Percentiles rank a stretch among this genome's conserved stretches.
phyloP scores from a whole-genome alignment of 2,797 vertebrate species.

The Sphenodon punctatus region DNA sequence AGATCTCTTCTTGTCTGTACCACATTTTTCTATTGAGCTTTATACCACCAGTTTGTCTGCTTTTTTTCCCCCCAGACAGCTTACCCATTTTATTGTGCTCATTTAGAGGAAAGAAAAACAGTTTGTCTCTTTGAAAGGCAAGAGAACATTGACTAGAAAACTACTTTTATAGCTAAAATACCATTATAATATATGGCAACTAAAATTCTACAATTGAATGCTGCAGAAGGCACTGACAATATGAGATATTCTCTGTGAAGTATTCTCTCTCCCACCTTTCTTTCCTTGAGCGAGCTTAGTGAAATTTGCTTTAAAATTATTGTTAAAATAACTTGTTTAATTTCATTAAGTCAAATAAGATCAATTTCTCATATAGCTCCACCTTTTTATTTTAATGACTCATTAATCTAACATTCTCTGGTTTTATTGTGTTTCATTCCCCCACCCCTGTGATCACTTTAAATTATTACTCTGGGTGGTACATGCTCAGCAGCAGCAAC shows the following conservation, averaged over 20 bases:
- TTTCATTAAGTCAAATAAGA: conserved; percentile 53
- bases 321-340: conserved; percentile 65
- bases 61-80: conserved; percentile 37
- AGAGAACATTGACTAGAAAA: conserved; percentile 60
- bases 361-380: conserved; percentile 51
- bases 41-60: conserved; percentile 51
- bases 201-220: conserved; percentile 64
- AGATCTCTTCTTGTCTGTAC: conserved; percentile 50
- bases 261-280: conserved; percentile 39
- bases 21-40: conserved; percentile 65
- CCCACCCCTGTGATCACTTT: conserved; percentile 45
- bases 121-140: conserved; percentile 67
- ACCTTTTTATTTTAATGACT: conserved; percentile 62
- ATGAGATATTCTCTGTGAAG: conserved; percentile 58
- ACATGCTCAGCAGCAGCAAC: neutral
- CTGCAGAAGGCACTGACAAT: conserved; percentile 58
- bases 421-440: conserved; percentile 68
- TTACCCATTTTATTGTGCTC: conserved; percentile 68
- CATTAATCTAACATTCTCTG: conserved; percentile 60
- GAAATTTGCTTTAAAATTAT: conserved; percentile 56
- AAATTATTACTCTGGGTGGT: conserved; percentile 44
- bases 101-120: conserved; percentile 69
- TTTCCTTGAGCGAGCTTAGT: conserved; percentile 34
- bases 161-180: conserved; percentile 64
- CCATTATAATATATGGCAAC: conserved; percentile 61